Evolutionary conservation across 2,113 vertebrate species (phyloP).

Genomic region (Ammodytes marinus): DNA sequence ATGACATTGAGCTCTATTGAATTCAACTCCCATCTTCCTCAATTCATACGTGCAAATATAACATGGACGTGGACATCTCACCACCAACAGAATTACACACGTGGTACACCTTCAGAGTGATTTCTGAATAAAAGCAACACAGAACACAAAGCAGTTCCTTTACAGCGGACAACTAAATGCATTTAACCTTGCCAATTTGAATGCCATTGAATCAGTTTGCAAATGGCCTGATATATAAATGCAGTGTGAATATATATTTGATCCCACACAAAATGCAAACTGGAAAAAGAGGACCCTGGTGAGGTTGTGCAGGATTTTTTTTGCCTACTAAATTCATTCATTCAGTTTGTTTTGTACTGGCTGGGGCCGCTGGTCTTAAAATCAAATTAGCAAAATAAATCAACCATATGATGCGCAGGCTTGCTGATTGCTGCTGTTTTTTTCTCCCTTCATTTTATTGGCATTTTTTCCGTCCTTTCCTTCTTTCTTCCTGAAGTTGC

Average conservation of each 20-base stretch:
- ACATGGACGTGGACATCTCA: conserved; percentile 30
- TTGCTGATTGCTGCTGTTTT: conserved; percentile 77
- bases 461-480: conserved; percentile 70
- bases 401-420: conserved; percentile 83
- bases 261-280: conserved; percentile 40
- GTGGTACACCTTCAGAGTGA: conserved; percentile 32
- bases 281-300: conserved; percentile 48
- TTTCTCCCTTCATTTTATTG: conserved; percentile 77
- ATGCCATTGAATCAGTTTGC: conserved; percentile 51
- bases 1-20: conserved; percentile 27
- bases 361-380: conserved; percentile 81
- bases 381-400: conserved; percentile 88
- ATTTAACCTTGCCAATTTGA: conserved; percentile 22
- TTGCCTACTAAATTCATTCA: conserved; percentile 54
- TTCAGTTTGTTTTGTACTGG: conserved; percentile 67
- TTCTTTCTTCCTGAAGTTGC: conserved; percentile 83
- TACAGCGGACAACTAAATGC: not conserved
- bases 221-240: conserved; percentile 49
- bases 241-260: conserved; percentile 49
- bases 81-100: conserved; percentile 8
- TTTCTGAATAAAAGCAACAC: conserved; percentile 31
- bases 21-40: not conserved
- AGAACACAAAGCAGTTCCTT: conserved; percentile 49
- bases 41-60: not conserved
- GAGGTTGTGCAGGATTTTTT: conserved; percentile 53